Percentiles rank a stretch among this genome's conserved stretches.
phyloP scores from a whole-genome alignment of 2,797 vertebrate genomes.

The Bucorvus abyssinicus region DNA sequence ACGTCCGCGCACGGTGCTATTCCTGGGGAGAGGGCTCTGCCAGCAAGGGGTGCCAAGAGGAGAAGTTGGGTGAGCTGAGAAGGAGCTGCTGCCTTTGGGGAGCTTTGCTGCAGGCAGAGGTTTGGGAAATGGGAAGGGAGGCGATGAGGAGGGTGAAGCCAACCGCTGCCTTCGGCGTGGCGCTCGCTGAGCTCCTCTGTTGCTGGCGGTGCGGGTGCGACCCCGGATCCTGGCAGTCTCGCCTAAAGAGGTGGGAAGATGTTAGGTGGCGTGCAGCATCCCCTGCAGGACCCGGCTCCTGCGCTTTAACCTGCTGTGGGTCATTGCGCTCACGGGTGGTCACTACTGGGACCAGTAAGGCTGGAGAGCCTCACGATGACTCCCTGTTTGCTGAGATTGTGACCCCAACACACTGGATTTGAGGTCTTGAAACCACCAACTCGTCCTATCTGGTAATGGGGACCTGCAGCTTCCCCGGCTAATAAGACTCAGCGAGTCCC shows the following conservation, averaged over 20 bases:
- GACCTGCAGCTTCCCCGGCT: background rate
- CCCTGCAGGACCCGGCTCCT: background rate
- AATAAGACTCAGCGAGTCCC: background rate
- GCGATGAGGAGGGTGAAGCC: background rate
- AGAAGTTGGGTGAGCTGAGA: background rate
- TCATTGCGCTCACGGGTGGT: background rate
- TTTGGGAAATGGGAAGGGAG: background rate
- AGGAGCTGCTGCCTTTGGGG: background rate
- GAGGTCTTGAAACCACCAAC: background rate
- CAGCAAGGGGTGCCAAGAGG: constrained; percentile 1
- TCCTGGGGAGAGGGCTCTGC: background rate
- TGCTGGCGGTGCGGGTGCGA: background rate
- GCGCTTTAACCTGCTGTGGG: background rate
- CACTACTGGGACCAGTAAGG: background rate
- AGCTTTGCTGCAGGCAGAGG: background rate
- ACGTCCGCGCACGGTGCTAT: background rate
- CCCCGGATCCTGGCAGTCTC: background rate
- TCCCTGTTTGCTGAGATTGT: background rate
- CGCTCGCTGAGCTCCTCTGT: rapidly evolving
- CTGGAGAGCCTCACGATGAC: background rate
- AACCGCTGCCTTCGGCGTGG: too few relatives aligned
- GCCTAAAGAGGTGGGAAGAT: background rate
- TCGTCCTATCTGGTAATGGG: rapidly evolving
- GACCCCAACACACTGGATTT: background rate
- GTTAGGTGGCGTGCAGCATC: background rate